These are phyloP conservation scores for Armadillidium nasatum DNA, from an alignment of 1,140 invertebrate genomes.

Conservation along the genomic window DNA sequence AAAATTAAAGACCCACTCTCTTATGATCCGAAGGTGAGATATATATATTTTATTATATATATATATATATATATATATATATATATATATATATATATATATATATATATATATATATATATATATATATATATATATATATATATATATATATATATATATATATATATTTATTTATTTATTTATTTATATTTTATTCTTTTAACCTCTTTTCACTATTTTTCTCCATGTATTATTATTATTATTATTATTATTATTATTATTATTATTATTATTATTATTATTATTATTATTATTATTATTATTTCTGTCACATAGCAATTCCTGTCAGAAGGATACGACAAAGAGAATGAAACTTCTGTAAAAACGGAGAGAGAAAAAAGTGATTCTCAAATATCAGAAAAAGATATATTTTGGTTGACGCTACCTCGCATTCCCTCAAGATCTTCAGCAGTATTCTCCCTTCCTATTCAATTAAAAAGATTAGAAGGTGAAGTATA, in stretches of 20 bases:
- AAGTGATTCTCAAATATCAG: neutral
- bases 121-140: too few species aligned
- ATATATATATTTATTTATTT: too few species aligned
- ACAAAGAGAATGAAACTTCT: neutral
- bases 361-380: neutral
- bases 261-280: too few species aligned
- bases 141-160: too few species aligned
- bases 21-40: neutral
- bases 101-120: too few species aligned
- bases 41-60: neutral
- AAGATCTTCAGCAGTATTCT: slow-evolving; percentile 6
- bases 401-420: slow-evolving; percentile 12
- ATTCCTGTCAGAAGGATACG: neutral
- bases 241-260: too few species aligned
- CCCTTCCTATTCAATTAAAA: slow-evolving; percentile 23
- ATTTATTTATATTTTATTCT: too few species aligned
- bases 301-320: neutral
- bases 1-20: neutral
- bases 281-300: too few species aligned
- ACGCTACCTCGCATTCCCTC: slow-evolving; percentile 18
- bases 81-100: too few species aligned
- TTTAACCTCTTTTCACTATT: too few species aligned
- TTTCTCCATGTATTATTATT: too few species aligned
- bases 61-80: too few species aligned
- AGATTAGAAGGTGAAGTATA: slow-evolving; percentile 17